Percentiles rank a stretch among this genome's conserved stretches.
Evolutionary conservation across 2,797 vertebrate genomes (phyloP).

Genomic region (Poeciliopsis turneri): DNA sequence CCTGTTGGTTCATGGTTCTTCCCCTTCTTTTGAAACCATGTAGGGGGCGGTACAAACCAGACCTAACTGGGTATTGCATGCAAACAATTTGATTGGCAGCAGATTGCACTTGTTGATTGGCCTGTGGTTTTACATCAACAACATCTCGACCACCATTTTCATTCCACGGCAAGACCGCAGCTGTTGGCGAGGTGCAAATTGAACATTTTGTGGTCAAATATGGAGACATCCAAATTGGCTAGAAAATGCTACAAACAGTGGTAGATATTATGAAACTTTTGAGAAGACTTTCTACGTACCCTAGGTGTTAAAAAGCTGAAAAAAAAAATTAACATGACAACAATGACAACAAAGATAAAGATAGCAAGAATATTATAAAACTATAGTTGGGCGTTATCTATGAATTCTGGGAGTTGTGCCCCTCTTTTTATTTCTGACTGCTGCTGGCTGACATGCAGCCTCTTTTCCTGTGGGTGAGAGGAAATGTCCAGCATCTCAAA

Average conservation of each 20-base stretch:
- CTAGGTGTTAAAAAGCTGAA: background rate
- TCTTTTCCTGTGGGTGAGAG: conserved; percentile 64
- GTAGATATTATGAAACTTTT: background rate
- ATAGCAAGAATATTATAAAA: too few relatives aligned
- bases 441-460: conserved; percentile 42
- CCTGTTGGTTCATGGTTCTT: background rate
- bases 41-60: background rate
- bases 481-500: conserved; percentile 17
- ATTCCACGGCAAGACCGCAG: background rate
- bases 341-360: too few relatives aligned
- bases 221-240: background rate
- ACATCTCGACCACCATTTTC: background rate
- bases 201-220: background rate
- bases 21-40: background rate
- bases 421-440: background rate
- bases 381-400: background rate
- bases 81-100: background rate
- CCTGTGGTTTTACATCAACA: background rate
- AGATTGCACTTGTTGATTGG: background rate
- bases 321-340: background rate
- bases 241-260: background rate
- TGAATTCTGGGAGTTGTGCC: background rate
- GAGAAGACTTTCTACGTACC: background rate
- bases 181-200: background rate
- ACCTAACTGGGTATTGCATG: background rate